phyloP scores from a whole-genome alignment of 2,888 invertebrate species.

The Tryphoninae sp. region DNA sequence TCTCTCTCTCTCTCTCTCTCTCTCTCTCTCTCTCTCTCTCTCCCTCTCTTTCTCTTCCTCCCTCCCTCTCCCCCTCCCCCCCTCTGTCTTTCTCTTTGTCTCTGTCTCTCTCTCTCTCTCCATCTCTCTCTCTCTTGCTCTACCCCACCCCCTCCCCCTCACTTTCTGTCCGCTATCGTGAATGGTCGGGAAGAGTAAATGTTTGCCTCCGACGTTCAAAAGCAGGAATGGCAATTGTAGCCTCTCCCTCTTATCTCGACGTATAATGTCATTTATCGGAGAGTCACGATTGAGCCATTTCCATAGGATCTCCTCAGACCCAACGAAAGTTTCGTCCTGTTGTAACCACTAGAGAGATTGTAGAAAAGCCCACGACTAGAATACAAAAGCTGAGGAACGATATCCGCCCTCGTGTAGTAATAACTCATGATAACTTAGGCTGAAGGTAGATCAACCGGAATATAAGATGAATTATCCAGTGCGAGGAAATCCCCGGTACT shows the following conservation, averaged over 20 bases:
- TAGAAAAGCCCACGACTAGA: conserved; percentile 7
- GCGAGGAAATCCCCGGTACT: neutral
- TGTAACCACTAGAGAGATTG: conserved; percentile 39
- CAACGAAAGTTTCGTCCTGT: neutral
- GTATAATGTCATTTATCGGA: conserved; percentile 55
- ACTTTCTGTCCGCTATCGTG: neutral
- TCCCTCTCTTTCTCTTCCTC: too few relatives aligned
- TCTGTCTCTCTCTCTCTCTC: too few relatives aligned
- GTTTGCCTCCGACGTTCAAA: conserved; percentile 43
- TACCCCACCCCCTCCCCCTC: too few relatives aligned
- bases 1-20: too few relatives aligned
- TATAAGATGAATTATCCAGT: neutral
- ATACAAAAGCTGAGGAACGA: conserved; percentile 24
- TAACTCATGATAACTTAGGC: conserved; percentile 2
- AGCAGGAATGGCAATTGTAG: conserved; percentile 25
- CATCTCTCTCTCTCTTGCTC: too few relatives aligned
- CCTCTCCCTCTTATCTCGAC: conserved; percentile 11
- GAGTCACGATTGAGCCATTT: conserved; percentile 56
- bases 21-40: too few relatives aligned
- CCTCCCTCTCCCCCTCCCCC: neutral
- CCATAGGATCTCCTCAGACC: conserved; percentile 31
- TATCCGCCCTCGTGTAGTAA: conserved; percentile 8
- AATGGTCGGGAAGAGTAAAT: conserved; percentile 55
- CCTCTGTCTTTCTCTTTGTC: too few relatives aligned
- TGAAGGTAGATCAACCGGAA: too few relatives aligned